A percentile compares a stretch with the other conserved stretches of the same genome.
These are phyloP conservation scores for Amblyteles armatorius DNA, from an alignment of 2,888 invertebrate species.

Conservation along the genomic window DNA sequence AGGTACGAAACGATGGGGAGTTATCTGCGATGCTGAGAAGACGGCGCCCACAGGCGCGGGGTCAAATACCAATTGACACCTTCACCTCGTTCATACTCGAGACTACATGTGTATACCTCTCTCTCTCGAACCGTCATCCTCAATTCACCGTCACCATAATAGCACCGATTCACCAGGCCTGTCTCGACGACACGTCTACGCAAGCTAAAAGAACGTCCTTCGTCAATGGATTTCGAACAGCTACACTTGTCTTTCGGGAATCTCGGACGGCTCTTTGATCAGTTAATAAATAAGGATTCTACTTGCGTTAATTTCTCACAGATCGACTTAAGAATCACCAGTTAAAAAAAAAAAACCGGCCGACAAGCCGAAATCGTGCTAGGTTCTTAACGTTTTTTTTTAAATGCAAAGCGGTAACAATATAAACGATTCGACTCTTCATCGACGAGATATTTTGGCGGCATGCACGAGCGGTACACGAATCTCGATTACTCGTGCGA, in stretches of 20 bases:
- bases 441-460: slow-evolving; percentile 4
- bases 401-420: slow-evolving; percentile 35
- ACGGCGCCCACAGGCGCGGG: slow-evolving; percentile 60
- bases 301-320: slow-evolving; percentile 8
- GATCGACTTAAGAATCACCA: not conserved
- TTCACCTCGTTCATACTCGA: slow-evolving; percentile 73
- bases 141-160: slow-evolving; percentile 72
- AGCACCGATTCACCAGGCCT: slow-evolving; percentile 79
- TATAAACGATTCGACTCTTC: slow-evolving; percentile 35
- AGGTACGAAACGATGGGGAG: slow-evolving; percentile 41
- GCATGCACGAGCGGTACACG: slow-evolving; percentile 59
- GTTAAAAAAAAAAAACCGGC: not conserved
- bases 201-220: slow-evolving; percentile 81
- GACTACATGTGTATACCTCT: slow-evolving; percentile 55
- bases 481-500: slow-evolving; percentile 60
- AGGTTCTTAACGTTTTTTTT: not conserved
- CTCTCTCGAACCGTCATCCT: slow-evolving; percentile 67
- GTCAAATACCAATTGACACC: slow-evolving; percentile 75
- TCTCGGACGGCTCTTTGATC: not conserved
- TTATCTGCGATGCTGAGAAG: slow-evolving; percentile 57
- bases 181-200: slow-evolving; percentile 81
- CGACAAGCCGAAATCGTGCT: not conserved
- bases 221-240: slow-evolving; percentile 69
- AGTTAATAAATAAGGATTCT: not conserved
- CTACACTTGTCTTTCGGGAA: slow-evolving; percentile 22